Base-by-base conservation (phyloP, 2,888 invertebrate species). In the Machimus rusticus region DNA sequence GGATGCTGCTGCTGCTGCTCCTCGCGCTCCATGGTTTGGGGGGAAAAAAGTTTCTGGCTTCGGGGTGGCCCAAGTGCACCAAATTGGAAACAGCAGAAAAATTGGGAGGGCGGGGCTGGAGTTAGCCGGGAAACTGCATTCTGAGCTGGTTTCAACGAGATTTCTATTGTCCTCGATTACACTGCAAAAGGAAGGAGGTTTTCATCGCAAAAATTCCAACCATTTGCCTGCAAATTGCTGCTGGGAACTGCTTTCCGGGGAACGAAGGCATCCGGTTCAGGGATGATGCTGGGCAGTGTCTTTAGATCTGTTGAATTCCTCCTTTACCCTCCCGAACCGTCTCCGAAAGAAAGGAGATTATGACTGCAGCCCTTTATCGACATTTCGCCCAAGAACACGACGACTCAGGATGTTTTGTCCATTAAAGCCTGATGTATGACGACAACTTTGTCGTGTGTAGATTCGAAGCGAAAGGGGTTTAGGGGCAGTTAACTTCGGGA, bases 201-300 rank as follows among this genome's bases (percentile, higher is more conserved):
- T 81, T 81, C 55, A 81, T 31, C n/a, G 82, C 31, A 51, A 82
- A 82, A 82, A 34, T 82, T 55, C 34, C 82, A 57, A 19, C 82
- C 82, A 82, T 82, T 82, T 82, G 37, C 39, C 57, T 82, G 82
- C 55, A 82, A 82, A 82, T 57, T 57, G 66, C 82, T 82, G 66
- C 4, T 51, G 51, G 51, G 51, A 16, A 51, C 51, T 51, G 82
- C 66, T 66, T 66, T 28, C 66, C 66, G 28, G 66, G 66, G 12
- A 46, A 4, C 19, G 3, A 66, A 28, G 66, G 66, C 28, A 66
- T 28, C 66, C 66, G 66, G 9, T 23, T 12, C 23, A 12, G 12
- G 12, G 66, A 66, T 66, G 8, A 23, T 46, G 16, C 12, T 12
- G 28, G 66, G 66, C 66, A 66, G 23, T 66, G 66, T 66, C 66